Base-by-base conservation (phyloP, 2,888 invertebrate species). In the Melanostoma mellinum region DNA sequence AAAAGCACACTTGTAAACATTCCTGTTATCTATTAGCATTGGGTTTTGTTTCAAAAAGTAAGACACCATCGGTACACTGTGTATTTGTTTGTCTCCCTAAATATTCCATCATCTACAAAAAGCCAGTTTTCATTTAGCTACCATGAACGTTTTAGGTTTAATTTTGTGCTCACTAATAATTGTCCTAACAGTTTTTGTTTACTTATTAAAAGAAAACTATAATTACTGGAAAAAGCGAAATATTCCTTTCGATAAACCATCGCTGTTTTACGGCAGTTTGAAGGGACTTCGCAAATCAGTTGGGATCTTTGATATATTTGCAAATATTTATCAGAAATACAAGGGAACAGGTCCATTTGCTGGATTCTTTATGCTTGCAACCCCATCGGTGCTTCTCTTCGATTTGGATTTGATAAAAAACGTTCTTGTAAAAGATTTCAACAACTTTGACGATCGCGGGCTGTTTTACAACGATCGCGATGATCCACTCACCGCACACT, bases 401-500 rank as follows among this genome's bases (percentile, higher is more conserved):
- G 91, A 91, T 63, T 80, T 90, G 42, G 88, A 91, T 10, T 81
- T 91, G 32, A 86, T 90, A 2, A 88, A 87, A 40, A 85, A 86
- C 35, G 88, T 91, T 33, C 72, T 91, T 0, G 80, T 86, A 6
- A 88, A 81, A 20, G 88, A 91, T 79, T 88, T 89, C 0, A 87
- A 87, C 5, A 76, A 87, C 52, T 91, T 91, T 56, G 87, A 87
- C 48, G 88, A 89, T 38, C 89, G 90, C 20, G 90, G 89, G 0
- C 76, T 90, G 2, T 90, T 89, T 56, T 81, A 87, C 4, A 90
- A 90, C 76, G 86, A 87, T 8, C 67, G 73, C 2, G 86, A 82
- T 8, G 92, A 92, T 84, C 91, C 92, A 3, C 81, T 92, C 6
- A 89, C 91, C 0, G 89, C 87, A 0, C 91, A 92, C 87, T 85